Conservation (phyloP, 2,113 vertebrate genomes). For the Ceratotherium simum region DNA sequence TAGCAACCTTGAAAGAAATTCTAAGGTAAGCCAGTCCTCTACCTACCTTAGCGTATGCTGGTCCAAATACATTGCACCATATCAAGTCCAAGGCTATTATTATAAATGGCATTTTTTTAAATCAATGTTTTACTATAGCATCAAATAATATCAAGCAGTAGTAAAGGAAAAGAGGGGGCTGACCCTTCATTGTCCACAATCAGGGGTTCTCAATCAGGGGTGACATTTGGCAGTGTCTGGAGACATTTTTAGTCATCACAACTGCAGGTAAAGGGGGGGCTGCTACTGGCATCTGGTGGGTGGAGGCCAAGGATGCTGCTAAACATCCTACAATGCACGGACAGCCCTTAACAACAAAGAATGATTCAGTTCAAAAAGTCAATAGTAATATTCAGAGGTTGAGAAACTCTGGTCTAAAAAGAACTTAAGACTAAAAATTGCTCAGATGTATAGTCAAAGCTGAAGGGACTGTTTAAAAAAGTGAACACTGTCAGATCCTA, state of each 20-base stretch:
- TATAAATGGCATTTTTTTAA: neutral
- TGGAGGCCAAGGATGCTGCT: neutral
- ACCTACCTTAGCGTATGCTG: neutral
- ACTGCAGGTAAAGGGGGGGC: neutral
- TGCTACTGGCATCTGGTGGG: neutral
- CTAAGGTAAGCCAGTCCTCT: neutral
- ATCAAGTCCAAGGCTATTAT: neutral
- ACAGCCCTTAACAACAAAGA: neutral
- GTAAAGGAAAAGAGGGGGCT: neutral
- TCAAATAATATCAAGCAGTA: neutral
- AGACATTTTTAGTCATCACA: neutral
- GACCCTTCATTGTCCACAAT: neutral
- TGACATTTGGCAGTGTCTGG: neutral
- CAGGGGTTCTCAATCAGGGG: neutral
- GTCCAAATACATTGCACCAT: neutral
- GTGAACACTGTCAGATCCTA: neutral
- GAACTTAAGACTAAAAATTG: neutral
- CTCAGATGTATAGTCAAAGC: neutral
- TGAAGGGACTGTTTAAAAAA: neutral
- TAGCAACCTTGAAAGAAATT: neutral
- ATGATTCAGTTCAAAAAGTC: neutral
- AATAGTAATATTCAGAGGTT: neutral
- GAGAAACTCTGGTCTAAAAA: neutral
- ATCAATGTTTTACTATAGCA: slow-evolving; percentile 33
- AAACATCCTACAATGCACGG: neutral